A percentile compares a stretch with the other conserved stretches of the same genome.
phyloP scores from a whole-genome alignment of 1,140 invertebrate species.

The Stegodyphus dumicola region DNA sequence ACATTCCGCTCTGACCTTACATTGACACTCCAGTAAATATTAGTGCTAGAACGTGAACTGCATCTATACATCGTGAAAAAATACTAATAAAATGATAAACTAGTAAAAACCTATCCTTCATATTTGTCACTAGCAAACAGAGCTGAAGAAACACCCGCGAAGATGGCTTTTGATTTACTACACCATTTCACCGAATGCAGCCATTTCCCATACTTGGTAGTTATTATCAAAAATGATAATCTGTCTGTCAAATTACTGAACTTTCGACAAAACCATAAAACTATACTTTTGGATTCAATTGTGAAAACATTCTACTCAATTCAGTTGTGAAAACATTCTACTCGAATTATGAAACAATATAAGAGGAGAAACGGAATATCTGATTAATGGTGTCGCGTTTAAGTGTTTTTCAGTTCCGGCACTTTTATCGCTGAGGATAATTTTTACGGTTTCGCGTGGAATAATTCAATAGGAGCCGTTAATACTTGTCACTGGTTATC shows the following conservation, averaged over 20 bases:
- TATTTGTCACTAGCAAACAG: no score
- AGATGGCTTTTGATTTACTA: no score
- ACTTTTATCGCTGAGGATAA: conserved; percentile 43
- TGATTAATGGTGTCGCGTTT: conserved; percentile 35
- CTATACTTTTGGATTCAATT: conserved; percentile 8
- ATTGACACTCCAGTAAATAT: no score
- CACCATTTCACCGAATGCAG: not conserved
- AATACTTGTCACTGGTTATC: conserved; percentile 42
- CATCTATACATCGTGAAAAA: no score
- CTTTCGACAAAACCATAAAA: conserved; percentile 52
- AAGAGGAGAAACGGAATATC: conserved; percentile 22
- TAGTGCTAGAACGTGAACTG: no score
- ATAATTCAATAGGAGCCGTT: conserved; percentile 6
- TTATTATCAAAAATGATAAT: conserved; percentile 37
- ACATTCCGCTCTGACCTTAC: no score
- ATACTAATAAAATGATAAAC: no score
- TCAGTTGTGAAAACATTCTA: no score
- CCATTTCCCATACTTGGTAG: conserved; percentile 24
- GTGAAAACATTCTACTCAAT: no score
- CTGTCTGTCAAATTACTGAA: conserved; percentile 34
- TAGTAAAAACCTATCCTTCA: no score
- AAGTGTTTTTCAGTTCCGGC: conserved; percentile 39
- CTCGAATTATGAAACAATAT: no score
- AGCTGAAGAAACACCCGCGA: no score
- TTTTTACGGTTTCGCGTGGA: conserved; percentile 7